Evolutionary conservation across 2,888 invertebrate species (phyloP), one percentile per base, ranked within the genome.

Genomic region (Macrostomum cliftonense): DNA sequence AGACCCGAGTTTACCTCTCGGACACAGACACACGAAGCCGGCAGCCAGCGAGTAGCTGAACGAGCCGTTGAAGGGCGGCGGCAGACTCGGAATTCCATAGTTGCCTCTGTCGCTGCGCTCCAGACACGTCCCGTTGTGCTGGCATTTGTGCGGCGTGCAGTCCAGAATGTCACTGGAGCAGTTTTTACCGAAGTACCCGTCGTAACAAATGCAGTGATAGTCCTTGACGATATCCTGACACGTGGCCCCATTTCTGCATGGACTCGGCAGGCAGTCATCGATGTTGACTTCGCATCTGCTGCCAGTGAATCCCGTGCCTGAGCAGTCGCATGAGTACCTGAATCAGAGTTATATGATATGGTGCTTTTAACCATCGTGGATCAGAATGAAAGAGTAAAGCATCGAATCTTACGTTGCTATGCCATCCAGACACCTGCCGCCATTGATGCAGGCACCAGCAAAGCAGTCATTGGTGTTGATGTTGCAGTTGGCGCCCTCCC

Each of bases 181-280:
- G 63, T 78, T 77, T 7, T 64, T 68, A 0, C 86, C 87, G 11
- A 81, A 73, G 72, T 79, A 87, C 12, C 87, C 87, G 0, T 85
- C 14, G 17, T 53, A 44, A 45, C 59, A 60, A 39, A 46, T 28
- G 43, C 59, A 59, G 36, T n/a, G 21, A 42, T 45, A 45, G 39
- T 45, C 55, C 47, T 58, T 61, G 45, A 28, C 12, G n/a, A n/a
- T 42, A 45, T 45, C 45, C 11, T 14, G 21, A 17, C 58, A 59
- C 53, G 63, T 66, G 14, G 52, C 52, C n/a, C 56, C 57, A 12
- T 40, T 17, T 21, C 9, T 17, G 7, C 14, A 2, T 11, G 46
- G 46, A 12, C n/a, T 13, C 12, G 46, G 46, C 12, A n/a, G n/a
- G 17, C 46, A 46, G 11, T 46, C 46, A 47, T 46, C 46, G 47